Conservation (phyloP, 2,888 invertebrate genomes). For the Parthenolecanium corni region DNA sequence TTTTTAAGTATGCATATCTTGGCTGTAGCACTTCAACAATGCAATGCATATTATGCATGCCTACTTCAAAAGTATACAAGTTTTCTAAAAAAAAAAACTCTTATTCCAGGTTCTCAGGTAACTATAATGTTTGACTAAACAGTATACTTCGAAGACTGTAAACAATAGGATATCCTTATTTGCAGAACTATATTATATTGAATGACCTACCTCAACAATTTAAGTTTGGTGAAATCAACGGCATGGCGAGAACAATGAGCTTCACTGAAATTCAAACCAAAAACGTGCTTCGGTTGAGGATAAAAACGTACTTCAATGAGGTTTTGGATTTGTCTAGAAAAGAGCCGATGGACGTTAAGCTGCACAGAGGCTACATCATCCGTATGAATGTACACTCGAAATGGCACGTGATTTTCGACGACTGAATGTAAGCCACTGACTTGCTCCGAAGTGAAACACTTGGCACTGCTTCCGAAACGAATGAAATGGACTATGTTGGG, state of each 20-base stretch:
- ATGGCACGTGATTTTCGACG: neutral
- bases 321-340: neutral
- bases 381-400: slow-evolving; percentile 11
- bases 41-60: no score
- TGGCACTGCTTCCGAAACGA: slow-evolving; percentile 1
- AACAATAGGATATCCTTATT: no score
- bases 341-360: neutral
- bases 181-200: no score
- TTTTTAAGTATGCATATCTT: no score
- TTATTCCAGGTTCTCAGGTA: no score
- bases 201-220: slow-evolving; percentile 1
- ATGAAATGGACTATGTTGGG: slow-evolving; percentile 6
- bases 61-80: no score
- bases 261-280: slow-evolving; percentile 15
- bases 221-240: slow-evolving; percentile 14
- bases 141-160: no score
- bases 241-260: neutral
- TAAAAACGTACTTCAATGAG: slow-evolving; percentile 9
- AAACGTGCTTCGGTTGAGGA: slow-evolving; percentile 14
- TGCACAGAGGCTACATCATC: neutral
- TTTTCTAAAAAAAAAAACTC: no score
- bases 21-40: no score
- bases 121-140: no score
- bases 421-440: neutral
- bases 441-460: slow-evolving; percentile 8